phyloP scores from a whole-genome alignment of 2,797 vertebrate genomes.

The Paramormyrops hopkinsi region DNA sequence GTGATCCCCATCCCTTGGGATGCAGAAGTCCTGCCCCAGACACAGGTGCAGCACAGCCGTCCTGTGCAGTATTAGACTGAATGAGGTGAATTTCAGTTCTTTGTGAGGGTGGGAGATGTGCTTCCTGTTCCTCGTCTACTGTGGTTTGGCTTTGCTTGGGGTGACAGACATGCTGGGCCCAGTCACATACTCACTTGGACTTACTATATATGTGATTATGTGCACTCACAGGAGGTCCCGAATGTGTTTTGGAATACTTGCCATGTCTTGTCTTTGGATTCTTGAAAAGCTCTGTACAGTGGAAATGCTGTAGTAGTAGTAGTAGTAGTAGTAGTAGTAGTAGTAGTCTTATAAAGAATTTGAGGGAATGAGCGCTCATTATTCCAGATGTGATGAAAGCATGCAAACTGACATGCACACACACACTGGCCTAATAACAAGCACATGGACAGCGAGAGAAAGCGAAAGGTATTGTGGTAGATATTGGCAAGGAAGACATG shows the following conservation, averaged over 20 bases:
- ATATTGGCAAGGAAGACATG: background rate
- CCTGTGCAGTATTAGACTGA: background rate
- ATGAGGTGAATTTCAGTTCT: constrained; percentile 1
- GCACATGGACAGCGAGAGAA: background rate
- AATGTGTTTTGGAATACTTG: background rate
- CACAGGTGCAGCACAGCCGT: background rate
- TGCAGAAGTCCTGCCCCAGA: background rate
- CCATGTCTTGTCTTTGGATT: background rate
- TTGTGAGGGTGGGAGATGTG: background rate
- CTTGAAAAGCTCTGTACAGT: background rate
- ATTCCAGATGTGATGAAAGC: background rate
- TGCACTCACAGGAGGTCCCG: background rate
- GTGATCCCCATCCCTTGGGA: background rate
- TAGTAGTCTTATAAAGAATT: background rate
- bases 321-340: background rate
- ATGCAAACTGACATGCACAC: background rate
- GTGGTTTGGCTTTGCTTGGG: background rate
- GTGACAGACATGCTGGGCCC: background rate
- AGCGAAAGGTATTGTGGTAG: background rate
- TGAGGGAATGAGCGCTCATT: background rate
- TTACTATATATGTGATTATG: background rate
- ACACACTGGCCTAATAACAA: background rate
- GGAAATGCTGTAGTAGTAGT: background rate
- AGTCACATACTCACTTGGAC: background rate
- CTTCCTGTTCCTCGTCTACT: background rate